Percentiles rank a stretch among this genome's conserved stretches.
Conservation (phyloP, 2,113 vertebrate genomes). For the Pelusios castaneus region DNA sequence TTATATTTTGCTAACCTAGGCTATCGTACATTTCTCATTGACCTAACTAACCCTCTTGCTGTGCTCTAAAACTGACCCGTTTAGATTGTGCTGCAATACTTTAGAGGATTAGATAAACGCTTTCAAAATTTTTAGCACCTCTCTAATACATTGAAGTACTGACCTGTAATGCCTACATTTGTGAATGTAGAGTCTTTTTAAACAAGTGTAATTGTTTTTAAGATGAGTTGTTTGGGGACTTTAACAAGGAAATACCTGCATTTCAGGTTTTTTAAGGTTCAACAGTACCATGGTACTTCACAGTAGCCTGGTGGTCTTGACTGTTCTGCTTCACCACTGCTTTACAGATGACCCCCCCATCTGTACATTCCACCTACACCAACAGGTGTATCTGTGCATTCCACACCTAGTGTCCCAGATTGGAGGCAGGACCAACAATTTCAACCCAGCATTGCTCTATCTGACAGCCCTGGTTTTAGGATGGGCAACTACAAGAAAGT, state of each 20-base stretch:
- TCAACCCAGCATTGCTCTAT: no score
- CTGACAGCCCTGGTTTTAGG: no score
- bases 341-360: no score
- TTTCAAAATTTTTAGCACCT: not conserved
- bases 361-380: no score
- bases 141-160: not conserved
- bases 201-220: not conserved
- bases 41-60: not conserved
- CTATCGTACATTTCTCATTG: rapidly evolving
- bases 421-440: no score
- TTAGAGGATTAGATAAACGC: constrained; percentile 16
- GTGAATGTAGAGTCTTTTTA: not conserved
- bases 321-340: no score
- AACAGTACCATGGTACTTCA: not conserved
- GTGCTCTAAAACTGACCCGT: not conserved
- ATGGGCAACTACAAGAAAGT: no score
- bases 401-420: no score
- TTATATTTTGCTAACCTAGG: not conserved
- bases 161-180: not conserved
- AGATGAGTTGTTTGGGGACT: not conserved
- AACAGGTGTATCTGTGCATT: no score
- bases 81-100: not conserved
- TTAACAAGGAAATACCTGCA: not conserved
- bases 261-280: not conserved
- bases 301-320: no score